Base-by-base conservation (phyloP, 2,888 invertebrate genomes). In the Apotomis capreana region DNA sequence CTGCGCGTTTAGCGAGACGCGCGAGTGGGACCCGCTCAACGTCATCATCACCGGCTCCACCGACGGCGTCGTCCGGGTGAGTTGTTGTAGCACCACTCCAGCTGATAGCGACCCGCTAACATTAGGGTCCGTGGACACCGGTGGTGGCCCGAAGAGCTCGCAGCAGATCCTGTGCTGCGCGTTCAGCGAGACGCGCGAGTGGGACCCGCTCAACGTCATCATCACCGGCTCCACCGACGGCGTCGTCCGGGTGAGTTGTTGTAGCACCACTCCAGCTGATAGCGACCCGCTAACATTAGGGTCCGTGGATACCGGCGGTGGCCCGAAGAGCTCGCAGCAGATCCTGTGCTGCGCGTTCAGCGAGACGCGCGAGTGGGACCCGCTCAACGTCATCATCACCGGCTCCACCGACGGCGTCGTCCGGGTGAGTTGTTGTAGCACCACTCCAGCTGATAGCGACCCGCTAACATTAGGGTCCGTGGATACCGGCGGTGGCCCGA, bases 201-300 rank as follows among this genome's bases (percentile, higher is more conserved):
- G 99, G 99, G 99, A 99, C 93, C 95, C 96, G 58, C 96, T 97
- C 84, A 99, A 99, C 92, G 99, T 99, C 59, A 95, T 99, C 76
- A 96, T 99, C 93, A 99, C 99, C 0, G 99, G 99, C 61, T 98
- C 98, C 51, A 98, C 98, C 4, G 99, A 99, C 91, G 99, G 99
- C 49, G 98, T 99, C 13, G 98, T 99, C 15, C 94, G 98, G 90
- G 98, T 98, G 86, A 64, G 55, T 55, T 36, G 15, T 9, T 51
- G 37, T 9, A 49, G 3, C 49, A 49, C 0, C 3, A 4, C 40
- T 40, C 40, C 6, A 40, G 40, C 40, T 26, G 26, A 26, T 26
- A 26, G 26, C 26, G 99, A 99, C 93, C 95, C 96, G 58, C 96
- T n/a, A n/a, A n/a, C 97, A 76, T 91, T 99, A 70, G 98, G 99